These are phyloP conservation scores for Choloepus hoffmanni DNA, from an alignment of 2,113 vertebrate species.

Conservation along the genomic window DNA sequence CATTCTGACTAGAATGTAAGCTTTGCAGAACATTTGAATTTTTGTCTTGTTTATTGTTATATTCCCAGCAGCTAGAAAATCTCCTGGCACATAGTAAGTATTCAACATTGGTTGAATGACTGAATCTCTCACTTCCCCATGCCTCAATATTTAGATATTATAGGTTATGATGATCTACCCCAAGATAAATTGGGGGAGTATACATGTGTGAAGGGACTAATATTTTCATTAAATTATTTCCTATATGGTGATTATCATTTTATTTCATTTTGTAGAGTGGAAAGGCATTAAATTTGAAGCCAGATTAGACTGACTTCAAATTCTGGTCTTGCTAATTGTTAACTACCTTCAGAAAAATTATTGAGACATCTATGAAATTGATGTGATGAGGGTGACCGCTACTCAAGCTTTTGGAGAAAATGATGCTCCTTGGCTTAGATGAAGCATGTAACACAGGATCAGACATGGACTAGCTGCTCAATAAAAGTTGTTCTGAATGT, in stretches of 20 bases:
- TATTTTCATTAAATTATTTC: background rate
- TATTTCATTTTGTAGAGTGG: conserved; percentile 16
- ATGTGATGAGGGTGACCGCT: conserved; percentile 34
- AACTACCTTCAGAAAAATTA: conserved; percentile 34
- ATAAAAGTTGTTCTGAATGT: conserved; percentile 30
- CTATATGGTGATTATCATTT: background rate
- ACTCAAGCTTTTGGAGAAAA: conserved; percentile 54
- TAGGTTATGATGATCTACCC: background rate
- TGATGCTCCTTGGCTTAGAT: conserved; percentile 8
- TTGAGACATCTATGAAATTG: conserved; percentile 41
- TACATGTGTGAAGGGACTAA: background rate
- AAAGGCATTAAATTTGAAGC: conserved; percentile 42
- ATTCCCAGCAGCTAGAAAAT: background rate
- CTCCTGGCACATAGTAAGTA: background rate
- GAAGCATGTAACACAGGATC: background rate
- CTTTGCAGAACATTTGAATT: background rate
- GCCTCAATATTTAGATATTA: background rate
- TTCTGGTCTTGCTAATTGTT: conserved; percentile 41
- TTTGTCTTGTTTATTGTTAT: background rate
- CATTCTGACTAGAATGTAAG: background rate
- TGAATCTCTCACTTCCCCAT: background rate
- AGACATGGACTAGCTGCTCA: conserved; percentile 48
- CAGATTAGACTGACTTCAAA: conserved; percentile 39
- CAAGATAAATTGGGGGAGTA: background rate
- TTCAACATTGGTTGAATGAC: background rate